phyloP scores from a whole-genome alignment of 92 coral and sea anemone species.

The Palythoa grandis region DNA sequence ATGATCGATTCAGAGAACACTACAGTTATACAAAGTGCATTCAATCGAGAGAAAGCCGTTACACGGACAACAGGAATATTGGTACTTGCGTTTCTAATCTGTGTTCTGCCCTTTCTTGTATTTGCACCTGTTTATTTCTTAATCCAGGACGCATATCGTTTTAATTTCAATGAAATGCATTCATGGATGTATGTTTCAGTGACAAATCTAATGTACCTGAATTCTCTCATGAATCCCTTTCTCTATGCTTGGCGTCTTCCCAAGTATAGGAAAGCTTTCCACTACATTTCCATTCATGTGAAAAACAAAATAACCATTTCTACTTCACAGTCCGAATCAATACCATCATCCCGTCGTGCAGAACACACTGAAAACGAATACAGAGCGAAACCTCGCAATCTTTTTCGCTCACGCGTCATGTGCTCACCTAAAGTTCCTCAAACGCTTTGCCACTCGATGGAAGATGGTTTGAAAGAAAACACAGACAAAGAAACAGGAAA shows the following conservation, averaged over 20 bases:
- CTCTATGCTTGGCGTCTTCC: slow-evolving; percentile 14
- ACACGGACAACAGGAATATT: background rate
- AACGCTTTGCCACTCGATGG: too few species aligned
- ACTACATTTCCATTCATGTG: background rate
- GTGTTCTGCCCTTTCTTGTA: background rate
- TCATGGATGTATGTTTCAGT: background rate
- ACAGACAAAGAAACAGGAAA: too few species aligned
- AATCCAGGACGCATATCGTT: background rate
- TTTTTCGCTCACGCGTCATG: too few species aligned
- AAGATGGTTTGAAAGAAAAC: too few species aligned
- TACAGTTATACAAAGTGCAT: background rate
- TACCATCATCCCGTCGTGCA: background rate
- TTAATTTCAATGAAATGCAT: background rate
- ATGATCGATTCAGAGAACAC: background rate
- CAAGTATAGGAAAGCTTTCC: slow-evolving; percentile 18
- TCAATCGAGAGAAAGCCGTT: slow-evolving; percentile 14
- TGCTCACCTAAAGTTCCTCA: too few species aligned
- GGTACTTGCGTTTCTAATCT: background rate
- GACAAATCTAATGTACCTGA: background rate
- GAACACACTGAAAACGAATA: background rate
- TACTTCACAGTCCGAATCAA: background rate
- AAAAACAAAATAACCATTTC: background rate
- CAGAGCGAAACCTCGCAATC: too few species aligned
- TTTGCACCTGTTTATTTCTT: background rate
- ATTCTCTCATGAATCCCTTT: slow-evolving; percentile 18